Base-by-base conservation (phyloP, 2,113 vertebrate genomes). In the Alligator mississippiensis region DNA sequence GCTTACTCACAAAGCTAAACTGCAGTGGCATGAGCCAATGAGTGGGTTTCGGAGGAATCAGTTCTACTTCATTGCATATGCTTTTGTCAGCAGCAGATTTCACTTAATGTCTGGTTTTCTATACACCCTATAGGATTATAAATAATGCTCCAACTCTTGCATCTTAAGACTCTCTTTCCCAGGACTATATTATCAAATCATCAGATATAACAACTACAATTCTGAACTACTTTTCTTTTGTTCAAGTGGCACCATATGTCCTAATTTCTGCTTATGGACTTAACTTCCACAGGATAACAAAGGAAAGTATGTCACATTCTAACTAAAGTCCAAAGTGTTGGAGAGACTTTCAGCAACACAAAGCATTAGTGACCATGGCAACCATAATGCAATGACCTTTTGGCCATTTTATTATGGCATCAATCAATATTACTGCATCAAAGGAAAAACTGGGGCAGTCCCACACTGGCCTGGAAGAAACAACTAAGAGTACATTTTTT, bases 321-420 rank as follows among this genome's bases (percentile, higher is more conserved):
- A 38, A 22, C 17, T 62, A 11, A 17, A 38, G 61, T 38, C 85
- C 27, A 15, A 89, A 87, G 58, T 6, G 15, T 64, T 58, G 66
- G 34, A 80, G 59, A 55, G 77, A 83, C 10, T 93, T 93, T 90
- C 34, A 93, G 68, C 79, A 63, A 64, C 21, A 77, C n/a, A 60
- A 93, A 95, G 93, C 93, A 90, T 95, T 91, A 96, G 94, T 93
- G 89, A 68, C 84, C 95, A 97, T 86, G 90, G 92, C 94, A 96
- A 97, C 94, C 30, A 6, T n/a, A 79, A n/a, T 17, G 60, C 72
- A 64, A 58, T 25, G 25, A 64, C 88, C 90, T 92, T 92, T 24
- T 27, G 76, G 79, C 76, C 92, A 61, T 94, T 95, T 80, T 92
- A 84, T 87, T 81, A 27, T 21, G 28, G 70, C 80, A 79, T 70